A percentile compares a stretch with the other conserved stretches of the same genome.
Evolutionary conservation across 2,888 invertebrate species (phyloP).

Genomic region (Gortyna flavago): DNA sequence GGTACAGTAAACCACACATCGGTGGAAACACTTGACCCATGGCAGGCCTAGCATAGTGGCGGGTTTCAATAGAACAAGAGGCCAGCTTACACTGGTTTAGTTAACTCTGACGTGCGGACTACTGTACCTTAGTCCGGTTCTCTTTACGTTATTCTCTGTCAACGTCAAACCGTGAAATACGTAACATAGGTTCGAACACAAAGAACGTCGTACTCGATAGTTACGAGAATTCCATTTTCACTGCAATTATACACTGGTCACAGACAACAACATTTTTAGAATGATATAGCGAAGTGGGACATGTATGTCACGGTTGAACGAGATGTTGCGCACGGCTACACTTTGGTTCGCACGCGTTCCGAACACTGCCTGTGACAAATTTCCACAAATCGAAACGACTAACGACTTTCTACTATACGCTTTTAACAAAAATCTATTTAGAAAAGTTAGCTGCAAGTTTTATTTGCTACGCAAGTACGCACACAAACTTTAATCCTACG

Average conservation of each 20-base stretch:
- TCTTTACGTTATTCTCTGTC: neutral
- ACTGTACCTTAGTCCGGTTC: no score
- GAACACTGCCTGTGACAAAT: conserved; percentile 44
- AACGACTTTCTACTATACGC: neutral
- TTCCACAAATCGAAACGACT: conserved; percentile 33
- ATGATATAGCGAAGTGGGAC: conserved; percentile 20
- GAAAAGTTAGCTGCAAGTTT: neutral
- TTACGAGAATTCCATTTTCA: neutral
- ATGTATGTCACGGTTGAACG: conserved; percentile 40
- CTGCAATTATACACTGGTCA: neutral
- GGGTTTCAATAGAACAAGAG: no score
- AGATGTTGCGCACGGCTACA: conserved; percentile 33
- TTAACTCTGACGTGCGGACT: no score
- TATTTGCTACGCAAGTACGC: neutral
- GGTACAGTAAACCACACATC: no score
- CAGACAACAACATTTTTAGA: conserved; percentile 29
- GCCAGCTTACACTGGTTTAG: no score
- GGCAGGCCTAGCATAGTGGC: no score
- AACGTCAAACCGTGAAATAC: neutral
- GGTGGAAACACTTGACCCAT: no score
- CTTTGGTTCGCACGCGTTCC: conserved; percentile 25
- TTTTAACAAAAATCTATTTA: conserved; percentile 28
- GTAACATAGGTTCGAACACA: neutral
- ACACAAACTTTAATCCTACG: neutral
- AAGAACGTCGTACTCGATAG: no score